These are phyloP conservation scores for Microcebus griseorufus DNA, from an alignment of 2,113 vertebrate species.

Conservation along the genomic window DNA sequence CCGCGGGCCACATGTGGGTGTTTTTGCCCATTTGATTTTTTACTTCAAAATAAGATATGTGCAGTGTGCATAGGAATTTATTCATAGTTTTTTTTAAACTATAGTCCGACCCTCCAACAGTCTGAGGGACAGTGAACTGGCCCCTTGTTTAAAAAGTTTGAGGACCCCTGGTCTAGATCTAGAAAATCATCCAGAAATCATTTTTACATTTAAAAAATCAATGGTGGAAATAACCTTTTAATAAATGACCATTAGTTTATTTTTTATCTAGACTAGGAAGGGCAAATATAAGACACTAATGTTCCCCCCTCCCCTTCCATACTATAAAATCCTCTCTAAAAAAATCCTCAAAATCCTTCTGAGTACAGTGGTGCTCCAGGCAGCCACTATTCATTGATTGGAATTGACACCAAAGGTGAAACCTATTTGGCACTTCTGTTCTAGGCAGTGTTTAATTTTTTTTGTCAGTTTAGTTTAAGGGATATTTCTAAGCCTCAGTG, in stretches of 20 bases:
- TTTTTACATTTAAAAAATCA: constrained; percentile 14
- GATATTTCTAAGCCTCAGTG: neutral
- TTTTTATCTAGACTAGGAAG: neutral
- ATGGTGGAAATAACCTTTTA: neutral
- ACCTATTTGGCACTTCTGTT: neutral
- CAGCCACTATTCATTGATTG: neutral
- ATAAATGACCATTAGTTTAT: neutral
- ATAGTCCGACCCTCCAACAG: too few species aligned
- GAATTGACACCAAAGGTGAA: neutral
- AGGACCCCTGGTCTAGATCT: neutral
- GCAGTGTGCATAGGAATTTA: too few species aligned
- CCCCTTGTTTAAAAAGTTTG: too few species aligned
- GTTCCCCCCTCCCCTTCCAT: neutral
- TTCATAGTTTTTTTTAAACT: too few species aligned
- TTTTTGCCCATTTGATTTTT: too few species aligned
- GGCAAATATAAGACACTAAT: neutral
- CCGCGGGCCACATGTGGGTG: too few species aligned
- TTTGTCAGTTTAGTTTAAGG: constrained; percentile 5
- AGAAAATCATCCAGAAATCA: neutral
- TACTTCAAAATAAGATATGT: too few species aligned
- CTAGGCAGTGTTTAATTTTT: neutral
- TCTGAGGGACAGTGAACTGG: too few species aligned
- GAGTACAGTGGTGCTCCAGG: neutral
- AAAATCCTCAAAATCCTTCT: neutral
- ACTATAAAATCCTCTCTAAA: neutral